Base-by-base conservation (phyloP, 2,113 vertebrate genomes). In the Pavo muticus region DNA sequence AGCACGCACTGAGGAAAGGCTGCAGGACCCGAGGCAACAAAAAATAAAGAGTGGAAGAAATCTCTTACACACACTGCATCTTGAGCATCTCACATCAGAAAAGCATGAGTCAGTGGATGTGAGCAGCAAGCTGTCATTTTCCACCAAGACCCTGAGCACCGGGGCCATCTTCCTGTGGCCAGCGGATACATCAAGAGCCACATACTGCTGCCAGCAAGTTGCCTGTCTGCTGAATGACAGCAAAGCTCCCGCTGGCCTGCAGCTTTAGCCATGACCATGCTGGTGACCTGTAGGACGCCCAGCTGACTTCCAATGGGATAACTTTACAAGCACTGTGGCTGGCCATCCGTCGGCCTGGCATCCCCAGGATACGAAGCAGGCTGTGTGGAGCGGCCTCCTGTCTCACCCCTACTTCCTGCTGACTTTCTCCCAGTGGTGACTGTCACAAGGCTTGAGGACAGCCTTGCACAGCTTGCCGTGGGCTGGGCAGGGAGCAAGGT, bases 171-270 rank as follows among this genome's bases (percentile, higher is more conserved):
- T 9, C 18, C n/a, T 4, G 48, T 2, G 60, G 30, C 63, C 20
- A 2, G 9, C 76, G 2, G 8, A 1, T 2, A 5, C 25, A 1
- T 0, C 1, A 10, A 35, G 24, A 10, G n/a, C 57, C 4, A 29
- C 1, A 24, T 3, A 8, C 12, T 10, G 1, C 75, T 35, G 44
- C 88, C 40, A 25, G n/a, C 67, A 50, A 24, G 0, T n/a, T 5
- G 1, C 10, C 60, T n/a, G 14, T 13, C 1, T 78, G 25, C 67
- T 71, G 84, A 37, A 27, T 20, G 86, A 70, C 29, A 40, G 29
- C 32, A 19, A 23, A 32, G 85, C 7, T 54, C 60, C 52, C 50
- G 76, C 68, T 21, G 90, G 47, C 47, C 82, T 70, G 0, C 23
- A 45, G 24, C 68, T 67, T 29, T 4, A 45, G 30, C 78, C 27